Base-by-base conservation (phyloP, 30 jellyfish, hydroid and myxozoan genomes). In the Pseudorhiza aurosa region DNA sequence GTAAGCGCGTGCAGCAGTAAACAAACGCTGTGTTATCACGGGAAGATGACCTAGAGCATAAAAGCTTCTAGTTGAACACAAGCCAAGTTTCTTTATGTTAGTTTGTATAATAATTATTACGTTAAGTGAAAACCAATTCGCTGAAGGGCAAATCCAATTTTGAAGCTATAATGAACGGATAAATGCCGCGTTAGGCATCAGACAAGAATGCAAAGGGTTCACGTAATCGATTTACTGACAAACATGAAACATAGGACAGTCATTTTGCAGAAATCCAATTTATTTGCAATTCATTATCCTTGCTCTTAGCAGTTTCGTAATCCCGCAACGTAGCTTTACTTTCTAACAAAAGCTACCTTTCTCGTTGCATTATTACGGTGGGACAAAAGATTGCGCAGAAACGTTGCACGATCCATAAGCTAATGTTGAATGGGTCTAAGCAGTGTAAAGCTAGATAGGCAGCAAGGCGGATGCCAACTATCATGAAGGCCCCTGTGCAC, bases 71-170 rank as follows among this genome's bases (percentile, higher is more conserved):
- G 73, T 73, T 31, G 74, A 73, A 25, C 62, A 12, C 33, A n/a
- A 25, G 58, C 86, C 65, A 73, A 73, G 45, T 35, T 3, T 24
- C 82, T 68, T 43, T 73, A 35, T 73, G 58, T 51, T 6, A 46
- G 32, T 0, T 51, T 33, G 74, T 56, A 14, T 73, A 73, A 73
- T 33, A 50, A 24, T 45, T 53, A 73, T 51, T 73, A 73, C 17
- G 86, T 73, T 73, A 53, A 50, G 42, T 65, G 86, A 73, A 53
- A 9, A 73, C 55, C 72, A 47, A 64, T 49, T 35, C 43, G 69
- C 71, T 71, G 72, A 49, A 44, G 57, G 56, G 11, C 46, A 53
- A 50, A 73, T 73, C 86, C 86, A 53, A 53, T 73, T 73, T 73
- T 14, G 35, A 8, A 27, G 77, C 37, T 30, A 35, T 64, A 64